phyloP scores from a whole-genome alignment of 2,113 vertebrate species.

The Protomyctophum bolini region DNA sequence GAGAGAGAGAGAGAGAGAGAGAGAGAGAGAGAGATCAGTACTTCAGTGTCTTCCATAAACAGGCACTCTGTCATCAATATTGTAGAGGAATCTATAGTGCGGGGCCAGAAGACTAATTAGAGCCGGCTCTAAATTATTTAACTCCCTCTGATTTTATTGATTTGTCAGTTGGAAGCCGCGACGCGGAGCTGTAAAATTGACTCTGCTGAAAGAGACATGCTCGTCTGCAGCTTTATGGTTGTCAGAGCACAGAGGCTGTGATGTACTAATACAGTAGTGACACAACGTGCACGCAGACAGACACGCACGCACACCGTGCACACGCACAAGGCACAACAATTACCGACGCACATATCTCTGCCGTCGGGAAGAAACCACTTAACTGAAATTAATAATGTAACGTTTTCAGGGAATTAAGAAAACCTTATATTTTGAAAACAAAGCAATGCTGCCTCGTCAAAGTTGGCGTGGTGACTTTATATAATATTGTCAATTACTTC shows the following conservation, averaged over 20 bases:
- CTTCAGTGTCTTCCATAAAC: conserved; percentile 75
- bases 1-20: conserved; percentile 24
- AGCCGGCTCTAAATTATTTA: conserved; percentile 99
- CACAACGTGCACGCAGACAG: conserved; percentile 1
- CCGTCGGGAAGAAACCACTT: too few relatives aligned
- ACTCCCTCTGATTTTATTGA: conserved; percentile 99
- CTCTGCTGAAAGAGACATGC: conserved; percentile 87
- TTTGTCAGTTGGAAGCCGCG: conserved; percentile 93
- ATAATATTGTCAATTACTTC: too few relatives aligned
- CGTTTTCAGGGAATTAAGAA: too few relatives aligned
- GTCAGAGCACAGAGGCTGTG: too few relatives aligned
- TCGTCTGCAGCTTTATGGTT: conserved; percentile 75
- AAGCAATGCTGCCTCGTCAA: too few relatives aligned
- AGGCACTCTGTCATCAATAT: conserved; percentile 94
- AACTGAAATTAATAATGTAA: too few relatives aligned
- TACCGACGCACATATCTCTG: conserved; percentile 26
- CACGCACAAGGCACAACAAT: conserved; percentile 7
- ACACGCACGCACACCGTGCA: neutral
- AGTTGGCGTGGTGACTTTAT: too few relatives aligned
- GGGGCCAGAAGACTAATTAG: conserved; percentile 99
- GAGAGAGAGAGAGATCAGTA: conserved; percentile 31
- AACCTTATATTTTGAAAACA: too few relatives aligned
- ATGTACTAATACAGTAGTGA: too few relatives aligned
- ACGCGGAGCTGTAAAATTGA: conserved; percentile 97
- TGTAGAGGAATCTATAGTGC: conserved; percentile 94